These are phyloP conservation scores for Rhodinocichla rosea DNA, from an alignment of 2,113 vertebrate species.

Conservation along the genomic window DNA sequence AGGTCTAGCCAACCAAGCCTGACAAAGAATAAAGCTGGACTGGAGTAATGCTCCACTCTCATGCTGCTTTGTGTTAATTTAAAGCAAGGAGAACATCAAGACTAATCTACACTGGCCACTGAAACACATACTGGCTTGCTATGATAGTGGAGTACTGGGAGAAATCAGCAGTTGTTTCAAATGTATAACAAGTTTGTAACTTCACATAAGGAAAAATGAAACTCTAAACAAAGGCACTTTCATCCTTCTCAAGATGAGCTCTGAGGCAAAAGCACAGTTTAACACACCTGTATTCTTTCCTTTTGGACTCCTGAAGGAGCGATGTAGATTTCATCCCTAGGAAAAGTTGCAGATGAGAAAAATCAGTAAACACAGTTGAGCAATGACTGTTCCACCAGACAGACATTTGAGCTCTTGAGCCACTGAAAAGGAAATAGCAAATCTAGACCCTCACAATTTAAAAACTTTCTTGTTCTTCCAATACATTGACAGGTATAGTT, in stretches of 20 bases:
- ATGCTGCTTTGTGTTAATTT: neutral
- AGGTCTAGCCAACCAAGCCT: neutral
- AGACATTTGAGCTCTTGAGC: neutral
- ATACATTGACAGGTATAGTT: neutral
- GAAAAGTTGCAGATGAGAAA: conserved; percentile 8
- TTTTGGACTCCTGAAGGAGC: conserved; percentile 97
- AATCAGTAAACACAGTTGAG: neutral
- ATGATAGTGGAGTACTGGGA: neutral
- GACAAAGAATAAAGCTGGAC: neutral
- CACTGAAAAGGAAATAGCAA: neutral
- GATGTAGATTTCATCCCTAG: conserved; percentile 90
- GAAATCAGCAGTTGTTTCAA: neutral
- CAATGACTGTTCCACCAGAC: neutral
- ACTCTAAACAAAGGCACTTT: neutral
- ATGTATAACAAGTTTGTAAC: neutral
- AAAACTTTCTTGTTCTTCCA: neutral
- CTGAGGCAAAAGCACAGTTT: neutral
- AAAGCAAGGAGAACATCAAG: neutral
- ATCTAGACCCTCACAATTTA: neutral
- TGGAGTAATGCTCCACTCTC: neutral
- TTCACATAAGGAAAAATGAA: neutral
- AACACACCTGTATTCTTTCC: conserved; percentile 90
- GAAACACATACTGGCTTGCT: neutral
- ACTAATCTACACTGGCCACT: neutral
- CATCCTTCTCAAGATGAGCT: neutral